Conservation (phyloP, 1,140 invertebrate species). For the Trichomalopsis sarcophagae region DNA sequence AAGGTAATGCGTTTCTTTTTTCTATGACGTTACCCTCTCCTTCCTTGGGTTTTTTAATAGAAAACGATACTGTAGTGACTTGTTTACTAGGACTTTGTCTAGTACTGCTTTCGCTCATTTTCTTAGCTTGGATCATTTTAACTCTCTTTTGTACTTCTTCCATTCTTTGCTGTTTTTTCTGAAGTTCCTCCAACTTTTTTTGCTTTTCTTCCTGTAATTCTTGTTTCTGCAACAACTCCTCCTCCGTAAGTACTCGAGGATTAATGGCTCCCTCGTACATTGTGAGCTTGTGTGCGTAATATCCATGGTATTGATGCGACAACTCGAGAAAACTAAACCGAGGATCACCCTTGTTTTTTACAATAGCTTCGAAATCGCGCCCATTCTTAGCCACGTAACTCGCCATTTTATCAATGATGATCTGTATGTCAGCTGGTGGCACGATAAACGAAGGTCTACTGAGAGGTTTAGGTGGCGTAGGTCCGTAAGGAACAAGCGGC, state of each 20-base stretch:
- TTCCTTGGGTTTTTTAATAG: constrained; percentile 87
- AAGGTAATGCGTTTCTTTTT: constrained; percentile 80
- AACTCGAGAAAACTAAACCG: constrained; percentile 88
- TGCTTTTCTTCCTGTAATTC: constrained; percentile 72
- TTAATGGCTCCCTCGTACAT: constrained; percentile 71
- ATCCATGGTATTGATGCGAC: constrained; percentile 83
- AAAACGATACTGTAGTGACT: constrained; percentile 83
- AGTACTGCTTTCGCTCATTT: constrained; percentile 63
- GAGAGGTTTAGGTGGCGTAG: constrained; percentile 69
- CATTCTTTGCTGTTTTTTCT: constrained; percentile 72
- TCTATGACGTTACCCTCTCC: constrained; percentile 80
- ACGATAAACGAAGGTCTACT: constrained; percentile 75
- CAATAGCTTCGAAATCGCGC: constrained; percentile 91
- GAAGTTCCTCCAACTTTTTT: constrained; percentile 70
- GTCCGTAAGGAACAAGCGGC: constrained; percentile 70
- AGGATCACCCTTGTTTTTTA: constrained; percentile 89
- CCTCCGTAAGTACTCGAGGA: constrained; percentile 70
- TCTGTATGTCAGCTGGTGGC: constrained; percentile 86
- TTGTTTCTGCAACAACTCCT: constrained; percentile 70
- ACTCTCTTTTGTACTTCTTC: constrained; percentile 74
- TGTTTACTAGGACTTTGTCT: constrained; percentile 59
- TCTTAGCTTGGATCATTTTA: constrained; percentile 73
- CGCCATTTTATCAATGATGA: constrained; percentile 97
- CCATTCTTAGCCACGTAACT: constrained; percentile 96
- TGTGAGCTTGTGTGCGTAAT: constrained; percentile 81